Conservation (phyloP, 2,797 vertebrate species). For the Phrynocephalus vlangalii region DNA sequence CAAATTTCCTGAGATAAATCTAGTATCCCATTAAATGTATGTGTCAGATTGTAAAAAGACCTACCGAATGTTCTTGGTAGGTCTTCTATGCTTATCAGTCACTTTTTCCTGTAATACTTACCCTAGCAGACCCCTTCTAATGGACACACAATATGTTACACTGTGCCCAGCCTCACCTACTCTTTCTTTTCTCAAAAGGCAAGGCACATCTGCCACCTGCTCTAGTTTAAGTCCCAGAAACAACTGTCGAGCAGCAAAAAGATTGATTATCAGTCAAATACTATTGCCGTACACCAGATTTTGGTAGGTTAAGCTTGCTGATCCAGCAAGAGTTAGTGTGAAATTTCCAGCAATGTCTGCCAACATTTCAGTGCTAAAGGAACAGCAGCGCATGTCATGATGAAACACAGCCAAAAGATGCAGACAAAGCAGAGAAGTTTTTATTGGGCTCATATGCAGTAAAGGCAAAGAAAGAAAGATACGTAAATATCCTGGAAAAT, state of each 20-base stretch:
- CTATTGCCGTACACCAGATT: constrained; percentile 91
- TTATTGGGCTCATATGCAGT: constrained; percentile 78
- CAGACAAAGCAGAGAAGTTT: constrained; percentile 88
- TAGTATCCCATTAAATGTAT: constrained; percentile 44
- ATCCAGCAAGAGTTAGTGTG: constrained; percentile 92
- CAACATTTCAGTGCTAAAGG: constrained; percentile 87
- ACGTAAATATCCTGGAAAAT: constrained; percentile 42
- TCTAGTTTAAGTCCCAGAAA: constrained; percentile 89
- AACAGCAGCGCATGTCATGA: constrained; percentile 88
- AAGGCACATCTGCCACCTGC: constrained; percentile 94
- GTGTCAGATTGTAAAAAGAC: constrained; percentile 50
- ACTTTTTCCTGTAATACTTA: constrained; percentile 73
- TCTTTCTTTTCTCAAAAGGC: constrained; percentile 89
- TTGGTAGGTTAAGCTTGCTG: constrained; percentile 94
- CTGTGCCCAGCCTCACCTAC: constrained; percentile 85
- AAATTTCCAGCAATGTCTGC: constrained; percentile 85
- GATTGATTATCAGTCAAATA: constrained; percentile 96
- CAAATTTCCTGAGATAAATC: constrained; percentile 4
- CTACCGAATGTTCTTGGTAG: constrained; percentile 45
- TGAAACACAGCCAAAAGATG: constrained; percentile 86
- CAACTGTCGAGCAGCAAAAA: constrained; percentile 93
- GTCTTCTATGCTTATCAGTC: constrained; percentile 64
- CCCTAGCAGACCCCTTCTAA: constrained; percentile 71
- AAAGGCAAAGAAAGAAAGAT: constrained; percentile 63
- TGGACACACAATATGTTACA: constrained; percentile 79